These are phyloP conservation scores for Alligator sinensis DNA, from an alignment of 2,113 vertebrate species.

Conservation along the genomic window DNA sequence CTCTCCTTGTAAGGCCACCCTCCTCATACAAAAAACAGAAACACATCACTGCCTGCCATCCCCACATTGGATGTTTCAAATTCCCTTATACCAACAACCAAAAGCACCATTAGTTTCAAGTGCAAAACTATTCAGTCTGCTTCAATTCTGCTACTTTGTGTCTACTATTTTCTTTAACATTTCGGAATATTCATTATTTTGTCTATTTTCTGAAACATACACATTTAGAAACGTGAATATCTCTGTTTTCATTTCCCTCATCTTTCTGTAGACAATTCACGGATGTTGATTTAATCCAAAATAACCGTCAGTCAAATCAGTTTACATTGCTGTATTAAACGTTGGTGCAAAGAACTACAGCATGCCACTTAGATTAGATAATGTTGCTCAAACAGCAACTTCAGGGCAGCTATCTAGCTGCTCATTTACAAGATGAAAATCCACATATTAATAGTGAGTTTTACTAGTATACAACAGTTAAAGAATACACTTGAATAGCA, in stretches of 20 bases:
- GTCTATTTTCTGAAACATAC: neutral
- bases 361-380: neutral
- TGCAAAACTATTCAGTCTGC: neutral
- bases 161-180: neutral
- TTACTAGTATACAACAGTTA: neutral
- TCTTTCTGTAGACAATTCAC: conserved; percentile 39
- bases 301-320: conserved; percentile 48
- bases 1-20: conserved; percentile 4
- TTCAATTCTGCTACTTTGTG: neutral
- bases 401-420: conserved; percentile 29
- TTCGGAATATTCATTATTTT: neutral
- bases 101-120: neutral
- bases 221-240: neutral
- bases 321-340: neutral
- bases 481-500: neutral
- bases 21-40: conserved; percentile 7
- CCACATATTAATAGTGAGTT: neutral
- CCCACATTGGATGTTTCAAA: neutral
- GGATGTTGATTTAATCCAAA: conserved; percentile 45
- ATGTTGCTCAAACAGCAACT: rapidly evolving
- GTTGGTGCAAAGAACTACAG: neutral
- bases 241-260: neutral
- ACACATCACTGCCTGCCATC: neutral
- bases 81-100: conserved; percentile 10
- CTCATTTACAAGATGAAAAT: neutral